Evolutionary conservation across 1,140 invertebrate genomes (phyloP).

Genomic region (Eumeta japonica): DNA sequence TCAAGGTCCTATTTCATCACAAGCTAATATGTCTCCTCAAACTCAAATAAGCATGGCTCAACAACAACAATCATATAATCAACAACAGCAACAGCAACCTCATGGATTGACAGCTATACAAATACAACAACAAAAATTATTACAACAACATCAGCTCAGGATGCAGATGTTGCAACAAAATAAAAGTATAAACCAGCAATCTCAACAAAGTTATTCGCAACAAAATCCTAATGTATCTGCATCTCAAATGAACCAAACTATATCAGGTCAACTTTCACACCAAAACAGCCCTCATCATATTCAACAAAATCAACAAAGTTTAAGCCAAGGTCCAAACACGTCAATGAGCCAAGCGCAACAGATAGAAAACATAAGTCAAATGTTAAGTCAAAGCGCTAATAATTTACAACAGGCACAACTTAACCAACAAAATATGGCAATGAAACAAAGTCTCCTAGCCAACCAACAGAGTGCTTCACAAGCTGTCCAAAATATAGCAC

Average conservation of each 20-base stretch:
- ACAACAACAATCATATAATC: constrained; percentile 23
- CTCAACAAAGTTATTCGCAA: constrained; percentile 37
- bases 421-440: constrained; percentile 40
- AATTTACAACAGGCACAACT: constrained; percentile 44
- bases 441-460: constrained; percentile 41
- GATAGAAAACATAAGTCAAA: constrained; percentile 50
- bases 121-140: constrained; percentile 51
- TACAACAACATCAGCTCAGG: constrained; percentile 51
- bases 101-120: constrained; percentile 48
- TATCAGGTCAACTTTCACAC: constrained; percentile 37
- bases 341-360: constrained; percentile 46
- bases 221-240: constrained; percentile 32
- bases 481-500: constrained; percentile 50
- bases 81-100: constrained; percentile 31
- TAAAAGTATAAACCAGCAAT: constrained; percentile 42
- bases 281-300: constrained; percentile 20
- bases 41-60: constrained; percentile 2
- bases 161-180: constrained; percentile 50
- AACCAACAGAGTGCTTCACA: constrained; percentile 42
- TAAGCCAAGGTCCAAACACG: constrained; percentile 34
- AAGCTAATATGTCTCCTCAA: constrained; percentile 30
- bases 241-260: constrained; percentile 44
- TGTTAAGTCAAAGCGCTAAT: constrained; percentile 50
- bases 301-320: constrained; percentile 36
- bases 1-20: constrained; percentile 37